Evolutionary conservation across 2,113 vertebrate genomes (phyloP), one percentile per base, ranked within the genome.

Genomic region (Garra rufa): DNA sequence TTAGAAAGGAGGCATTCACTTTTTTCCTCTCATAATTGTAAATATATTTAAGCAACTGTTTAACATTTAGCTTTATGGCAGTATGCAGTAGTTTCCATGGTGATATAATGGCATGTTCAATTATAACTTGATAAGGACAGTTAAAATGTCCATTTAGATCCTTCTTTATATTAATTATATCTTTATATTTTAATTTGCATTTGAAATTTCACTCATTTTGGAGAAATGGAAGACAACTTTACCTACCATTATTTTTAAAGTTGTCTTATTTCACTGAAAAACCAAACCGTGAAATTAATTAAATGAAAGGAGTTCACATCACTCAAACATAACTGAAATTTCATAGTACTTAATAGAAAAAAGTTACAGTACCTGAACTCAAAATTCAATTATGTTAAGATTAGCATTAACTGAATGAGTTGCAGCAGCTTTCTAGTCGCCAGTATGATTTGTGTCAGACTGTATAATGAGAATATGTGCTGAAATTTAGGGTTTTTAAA

Each of bases 41-140:
- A 11, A 30, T 76, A 50, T 76, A 30, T n/a, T n/a, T 76, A 30
- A 21, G 21, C 5, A 21, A n/a, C 5, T 43, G 26, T 76, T 76
- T 30, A 38, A 41, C 30, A 82, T 44, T 48, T 81, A 17, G 19
- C 52, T 85, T 71, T 41, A 63, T 52, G 76, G 48, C 43, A 69
- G 30, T 70, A 79, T 73, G 81, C 41, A 86, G 87, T 48, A 71
- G 91, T 93, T 93, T 90, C 90, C 89, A 92, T 89, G 90, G 90
- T 83, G 85, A 92, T 61, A 76, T 82, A 59, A 89, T 89, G 89
- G 90, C 88, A 89, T 81, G 80, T 87, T 85, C 69, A 84, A 44
- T 44, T 87, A 84, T 90, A 88, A 86, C 83, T 89, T 86, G 73
- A 63, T 61, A 63, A 86, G 82, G 85, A 73, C 48, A 79, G 87